Evolutionary conservation across 2,888 invertebrate genomes (phyloP).

Genomic region (Ditylenchus weischeri): DNA sequence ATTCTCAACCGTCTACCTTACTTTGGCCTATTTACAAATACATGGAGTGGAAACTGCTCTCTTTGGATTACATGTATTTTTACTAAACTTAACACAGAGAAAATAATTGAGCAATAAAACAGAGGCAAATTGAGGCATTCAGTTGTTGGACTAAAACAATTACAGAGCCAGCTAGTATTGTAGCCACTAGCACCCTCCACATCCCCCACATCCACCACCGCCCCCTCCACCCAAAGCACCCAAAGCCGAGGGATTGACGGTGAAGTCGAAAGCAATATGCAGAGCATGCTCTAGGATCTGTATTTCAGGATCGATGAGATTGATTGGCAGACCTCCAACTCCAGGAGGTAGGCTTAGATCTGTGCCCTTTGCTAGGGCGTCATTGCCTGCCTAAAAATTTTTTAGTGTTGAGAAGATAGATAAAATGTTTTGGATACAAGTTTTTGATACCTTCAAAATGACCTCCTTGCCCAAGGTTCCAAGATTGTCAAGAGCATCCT

Average conservation of each 20-base stretch:
- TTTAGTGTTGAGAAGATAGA: background rate
- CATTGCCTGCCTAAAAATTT: slow-evolving; percentile 47
- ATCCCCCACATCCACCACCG: slow-evolving; percentile 12
- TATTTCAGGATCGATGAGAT: slow-evolving; percentile 48
- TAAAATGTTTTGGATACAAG: background rate
- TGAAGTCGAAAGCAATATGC: slow-evolving; percentile 51
- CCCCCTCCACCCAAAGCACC: background rate
- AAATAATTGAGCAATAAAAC: too few relatives aligned
- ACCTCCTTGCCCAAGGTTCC: slow-evolving; percentile 56
- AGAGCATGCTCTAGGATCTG: slow-evolving; percentile 53
- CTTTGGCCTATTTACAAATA: too few relatives aligned
- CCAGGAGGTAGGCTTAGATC: slow-evolving; percentile 44
- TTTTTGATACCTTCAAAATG: slow-evolving; percentile 23
- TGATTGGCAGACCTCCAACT: slow-evolving; percentile 47
- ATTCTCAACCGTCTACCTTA: too few relatives aligned
- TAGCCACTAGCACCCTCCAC: background rate
- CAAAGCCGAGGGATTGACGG: slow-evolving; percentile 42
- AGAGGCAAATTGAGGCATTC: too few relatives aligned
- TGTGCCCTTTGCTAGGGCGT: slow-evolving; percentile 52
- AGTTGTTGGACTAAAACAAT: background rate
- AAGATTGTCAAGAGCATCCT: slow-evolving; percentile 55
- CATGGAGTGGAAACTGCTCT: too few relatives aligned
- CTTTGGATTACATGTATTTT: too few relatives aligned
- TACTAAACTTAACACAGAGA: too few relatives aligned
- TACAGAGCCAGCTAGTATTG: background rate